A percentile compares a stretch with the other conserved stretches of the same genome.
Conservation (phyloP, 2,113 vertebrate species). For the Psettodes erumei region DNA sequence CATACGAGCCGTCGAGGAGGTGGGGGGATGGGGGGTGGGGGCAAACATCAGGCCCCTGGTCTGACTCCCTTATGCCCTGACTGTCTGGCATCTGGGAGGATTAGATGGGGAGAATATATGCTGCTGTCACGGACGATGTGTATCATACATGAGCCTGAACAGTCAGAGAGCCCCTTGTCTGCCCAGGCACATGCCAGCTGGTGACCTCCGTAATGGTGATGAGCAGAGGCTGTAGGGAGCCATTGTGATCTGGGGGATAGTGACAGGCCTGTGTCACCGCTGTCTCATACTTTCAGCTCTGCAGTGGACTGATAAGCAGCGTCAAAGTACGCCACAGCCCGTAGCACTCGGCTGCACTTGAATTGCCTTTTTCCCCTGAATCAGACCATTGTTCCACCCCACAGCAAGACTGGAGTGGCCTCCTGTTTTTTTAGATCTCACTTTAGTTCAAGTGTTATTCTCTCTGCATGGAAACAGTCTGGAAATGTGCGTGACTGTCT, state of each 20-base stretch:
- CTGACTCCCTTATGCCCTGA: slow-evolving; percentile 16
- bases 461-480: not conserved
- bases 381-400: slow-evolving; percentile 50
- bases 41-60: slow-evolving; percentile 21
- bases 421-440: slow-evolving; percentile 6
- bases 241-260: slow-evolving; percentile 56
- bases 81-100: slow-evolving; percentile 67
- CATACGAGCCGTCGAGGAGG: not conserved
- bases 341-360: slow-evolving; percentile 22
- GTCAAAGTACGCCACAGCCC: slow-evolving; percentile 35
- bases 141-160: slow-evolving; percentile 41
- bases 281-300: slow-evolving; percentile 26
- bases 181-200: slow-evolving; percentile 65
- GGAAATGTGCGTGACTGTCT: not conserved
- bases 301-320: slow-evolving; percentile 44
- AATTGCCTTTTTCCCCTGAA: slow-evolving; percentile 43
- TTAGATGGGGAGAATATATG: slow-evolving; percentile 36
- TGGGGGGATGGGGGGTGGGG: not conserved
- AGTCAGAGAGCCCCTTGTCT: slow-evolving; percentile 44
- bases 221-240: slow-evolving; percentile 40
- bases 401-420: slow-evolving; percentile 14
- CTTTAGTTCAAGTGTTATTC: slow-evolving; percentile 25
- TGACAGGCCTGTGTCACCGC: slow-evolving; percentile 50
- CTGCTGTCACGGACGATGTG: slow-evolving; percentile 42
- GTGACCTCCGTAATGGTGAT: slow-evolving; percentile 68